Evolutionary conservation across 2,888 invertebrate genomes (phyloP), one percentile per base, ranked within the genome.

Genomic region (Hyles lineata): DNA sequence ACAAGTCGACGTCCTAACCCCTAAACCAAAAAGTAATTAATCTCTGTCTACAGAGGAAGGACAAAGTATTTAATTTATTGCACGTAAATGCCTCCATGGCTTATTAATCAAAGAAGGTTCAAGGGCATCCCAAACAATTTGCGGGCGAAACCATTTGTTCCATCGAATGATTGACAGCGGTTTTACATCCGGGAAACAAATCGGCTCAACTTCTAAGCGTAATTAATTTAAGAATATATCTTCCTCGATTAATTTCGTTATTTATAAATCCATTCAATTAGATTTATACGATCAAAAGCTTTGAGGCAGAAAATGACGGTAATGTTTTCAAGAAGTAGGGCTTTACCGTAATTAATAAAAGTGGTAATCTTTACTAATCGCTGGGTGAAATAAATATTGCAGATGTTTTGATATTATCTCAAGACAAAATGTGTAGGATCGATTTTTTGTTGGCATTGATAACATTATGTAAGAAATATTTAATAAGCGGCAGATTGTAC

Each of bases 161-260:
- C 67, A 50, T 67, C 50, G 43, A 67, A 43, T 67, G 67, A 67
- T 50, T 67, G 50, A 67, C 67, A 23, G 50, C 43, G 67, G 67
- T 67, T 67, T 67, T 50, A 23, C 67, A 43, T 50, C 55, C 9
- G 35, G 62, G 17, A 15, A 50, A 62, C 62, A 62, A 50, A 43
- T 17, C 43, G 23, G 23, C 17, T 23, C 43, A 43, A 67, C 50
- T 43, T 63, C 17, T 17, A 15, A 23, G 23, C 23, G 43, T 17
- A 43, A 67, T 67, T 50, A 19, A 50, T 63, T 21, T 43, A 17
- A 17, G 11, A 6, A 1, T 6, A 1, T 11, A 43, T 23, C 11
- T 9, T 43, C n/a, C 50, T 67, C 35, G 23, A 32, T 29, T n/a
- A 15, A 69, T 50, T 50, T 43, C 43, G 2, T 15, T 43, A 11